Evolutionary conservation across 2,797 vertebrate species (phyloP).

Genomic region (Limosa lapponica): DNA sequence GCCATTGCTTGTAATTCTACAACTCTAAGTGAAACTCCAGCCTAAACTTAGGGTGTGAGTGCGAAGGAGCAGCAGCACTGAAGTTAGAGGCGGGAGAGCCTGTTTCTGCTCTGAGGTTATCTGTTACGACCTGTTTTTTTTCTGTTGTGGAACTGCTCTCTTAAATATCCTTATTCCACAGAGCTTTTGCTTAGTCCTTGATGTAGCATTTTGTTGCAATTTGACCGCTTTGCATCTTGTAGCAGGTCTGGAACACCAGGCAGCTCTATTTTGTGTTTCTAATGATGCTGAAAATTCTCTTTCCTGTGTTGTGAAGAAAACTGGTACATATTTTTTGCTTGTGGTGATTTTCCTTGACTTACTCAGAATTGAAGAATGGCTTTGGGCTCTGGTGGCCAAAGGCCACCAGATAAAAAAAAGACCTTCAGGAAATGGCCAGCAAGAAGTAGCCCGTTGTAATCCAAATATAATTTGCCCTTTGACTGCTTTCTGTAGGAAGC

Average conservation of each 20-base stretch:
- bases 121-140: neutral
- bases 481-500: neutral
- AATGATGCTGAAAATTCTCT: neutral
- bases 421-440: neutral
- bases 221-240: neutral
- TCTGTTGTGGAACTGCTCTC: neutral
- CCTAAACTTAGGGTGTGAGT: neutral
- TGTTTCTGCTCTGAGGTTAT: neutral
- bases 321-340: neutral
- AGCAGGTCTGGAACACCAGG: neutral
- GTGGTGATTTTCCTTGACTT: neutral
- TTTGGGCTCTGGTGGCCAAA: neutral
- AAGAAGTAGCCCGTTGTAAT: neutral
- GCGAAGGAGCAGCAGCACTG: neutral
- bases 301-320: neutral
- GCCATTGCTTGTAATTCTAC: neutral
- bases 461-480: neutral
- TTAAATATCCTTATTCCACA: neutral
- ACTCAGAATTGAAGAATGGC: neutral
- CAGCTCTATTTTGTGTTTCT: neutral
- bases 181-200: neutral
- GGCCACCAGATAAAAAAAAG: neutral
- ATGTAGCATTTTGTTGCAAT: neutral
- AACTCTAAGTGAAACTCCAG: fast-evolving
- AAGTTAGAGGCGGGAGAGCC: neutral